Base-by-base conservation (phyloP, 2,888 invertebrate species). In the Ichneumoninae sp. region DNA sequence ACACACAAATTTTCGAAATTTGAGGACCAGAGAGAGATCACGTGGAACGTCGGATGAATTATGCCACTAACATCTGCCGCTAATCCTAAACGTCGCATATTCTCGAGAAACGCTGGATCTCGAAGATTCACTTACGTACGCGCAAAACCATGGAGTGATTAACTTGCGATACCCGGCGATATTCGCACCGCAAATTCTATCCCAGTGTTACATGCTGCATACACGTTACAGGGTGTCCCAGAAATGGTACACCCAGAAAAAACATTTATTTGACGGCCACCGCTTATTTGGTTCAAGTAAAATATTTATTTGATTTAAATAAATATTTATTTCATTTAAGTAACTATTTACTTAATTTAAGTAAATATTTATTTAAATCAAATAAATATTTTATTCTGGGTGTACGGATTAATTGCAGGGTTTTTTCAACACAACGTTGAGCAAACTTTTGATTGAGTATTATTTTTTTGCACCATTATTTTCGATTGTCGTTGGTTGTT, bases 51-150 rank as follows among this genome's bases (percentile, higher is more conserved):
- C 57, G 57, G 57, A 57, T 26, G 57, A 10, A 22, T 57, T 13
- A 57, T 57, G 57, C 26, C 57, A 26, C 10, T 57, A 13, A 57
- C 57, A 57, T 57, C 57, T 57, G 57, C 57, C 26, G 57, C 57
- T 57, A 57, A 57, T 57, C 22, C 22, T 22, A 26, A 57, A 57
- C 26, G 57, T 57, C 57, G 57, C 22, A 22, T 22, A 26, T 57
- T 57, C 57, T 22, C 57, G 26, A 57, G 57, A 22, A 26, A 57
- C 57, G 5, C 57, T 2, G 22, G 7, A 13, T 8, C 57, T 10
- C 8, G 3, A 57, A 26, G 26, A 57, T 57, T 57, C 57, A 26
- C 57, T 57, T 57, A 57, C 22, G 57, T 57, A 57, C 22, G 57
- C 57, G 57, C 26, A 10, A 47, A 22, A 57, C 57, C 57, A 26